Evolutionary conservation across 2,113 vertebrate genomes (phyloP), one percentile per base, ranked within the genome.

Genomic region (Seriola quinqueradiata): DNA sequence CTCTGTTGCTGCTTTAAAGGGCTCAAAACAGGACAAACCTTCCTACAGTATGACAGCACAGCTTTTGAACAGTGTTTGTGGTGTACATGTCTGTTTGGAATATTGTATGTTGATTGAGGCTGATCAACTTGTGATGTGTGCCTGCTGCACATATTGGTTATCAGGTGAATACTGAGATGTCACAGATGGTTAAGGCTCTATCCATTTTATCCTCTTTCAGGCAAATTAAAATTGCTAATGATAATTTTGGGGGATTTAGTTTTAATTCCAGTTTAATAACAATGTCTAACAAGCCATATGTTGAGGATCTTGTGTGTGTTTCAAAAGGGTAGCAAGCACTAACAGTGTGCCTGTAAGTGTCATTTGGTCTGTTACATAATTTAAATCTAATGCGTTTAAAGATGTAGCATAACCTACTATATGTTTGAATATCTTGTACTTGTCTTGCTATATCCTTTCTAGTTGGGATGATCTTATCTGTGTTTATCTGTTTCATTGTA

Each of bases 211-310:
- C 19, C 10, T 69, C 40, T 73, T 60, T 77, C 2, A 61, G 66
- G 44, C 36, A 21, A 48, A 66, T 54, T 23, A 36, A 54, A 46
- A 4, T 50, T 70, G 32, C 34, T 64, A 4, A 38, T 17, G 8
- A 14, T 28, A 36, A 11, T 78, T 46, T 70, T 4, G 1, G 40
- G 28, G 34, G 59, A 23, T 76, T 85, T 42, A 38, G 52, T 59
- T 82, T 66, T 36, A 54, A 54, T 54, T 52, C 44, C 42, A 34
- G 57, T 1, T 50, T 23, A 61, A 11, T 28, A 19, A 32, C 48
- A 50, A 17, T 25, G 48, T 42, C n/a, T 10, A 57, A 57, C 25
- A 32, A 71, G 4, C 10, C 36, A 79, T 66, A 70, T 75, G 67
- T 48, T 32, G 21, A 32, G 36, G n/a, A 13, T 64, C 8, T 42